Conservation (phyloP, 2,888 invertebrate species). For the Drosophila neotestacea region DNA sequence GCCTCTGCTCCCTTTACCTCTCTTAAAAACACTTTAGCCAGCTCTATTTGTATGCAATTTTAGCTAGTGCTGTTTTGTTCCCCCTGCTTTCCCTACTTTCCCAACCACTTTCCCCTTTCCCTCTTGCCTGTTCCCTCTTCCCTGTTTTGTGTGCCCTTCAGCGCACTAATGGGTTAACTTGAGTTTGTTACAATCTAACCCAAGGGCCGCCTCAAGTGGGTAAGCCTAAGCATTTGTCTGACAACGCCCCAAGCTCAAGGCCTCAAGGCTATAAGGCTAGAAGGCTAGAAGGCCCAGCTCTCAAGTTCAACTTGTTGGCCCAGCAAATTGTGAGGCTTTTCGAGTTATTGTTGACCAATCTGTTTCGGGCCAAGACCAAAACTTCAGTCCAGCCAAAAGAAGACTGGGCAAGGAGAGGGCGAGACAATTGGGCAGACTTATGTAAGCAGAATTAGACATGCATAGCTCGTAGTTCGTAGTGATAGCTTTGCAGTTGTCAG, state of each 20-base stretch:
- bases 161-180: conserved; percentile 78
- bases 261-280: conserved; percentile 30
- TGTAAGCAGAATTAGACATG: conserved; percentile 55
- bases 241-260: conserved; percentile 50
- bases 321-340: conserved; percentile 72
- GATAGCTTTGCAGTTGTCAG: conserved; percentile 46
- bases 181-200: conserved; percentile 74
- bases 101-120: background rate
- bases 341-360: conserved; percentile 76
- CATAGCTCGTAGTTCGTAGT: conserved; percentile 42
- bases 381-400: conserved; percentile 5
- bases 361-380: conserved; percentile 18
- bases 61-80: conserved; percentile 13
- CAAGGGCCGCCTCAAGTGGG: conserved; percentile 70
- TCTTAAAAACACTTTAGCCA: conserved; percentile 6
- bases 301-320: conserved; percentile 74
- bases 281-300: conserved; percentile 15
- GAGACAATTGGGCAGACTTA: conserved; percentile 29
- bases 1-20: background rate
- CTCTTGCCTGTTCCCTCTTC: too few species aligned
- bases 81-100: background rate
- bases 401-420: background rate
- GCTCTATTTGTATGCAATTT: conserved; percentile 54
- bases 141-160: conserved; percentile 11
- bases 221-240: conserved; percentile 74